Percentiles rank a stretch among this genome's conserved stretches.
These are phyloP conservation scores for Acanthacorydalis orientalis DNA, from an alignment of 2,888 invertebrate genomes.

Conservation along the genomic window DNA sequence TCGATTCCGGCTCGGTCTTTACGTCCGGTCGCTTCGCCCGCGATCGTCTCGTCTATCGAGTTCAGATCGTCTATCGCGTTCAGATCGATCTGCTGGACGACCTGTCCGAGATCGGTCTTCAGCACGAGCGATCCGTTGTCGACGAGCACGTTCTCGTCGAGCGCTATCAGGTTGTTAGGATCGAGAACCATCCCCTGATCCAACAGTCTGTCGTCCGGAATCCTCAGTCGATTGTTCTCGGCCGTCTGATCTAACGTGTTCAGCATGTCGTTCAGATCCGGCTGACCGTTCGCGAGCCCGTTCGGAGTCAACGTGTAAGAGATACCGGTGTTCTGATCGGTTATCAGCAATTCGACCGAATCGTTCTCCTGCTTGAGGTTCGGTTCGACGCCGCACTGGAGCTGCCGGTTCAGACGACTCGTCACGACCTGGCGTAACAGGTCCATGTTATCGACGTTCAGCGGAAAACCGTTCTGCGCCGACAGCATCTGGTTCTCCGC, in stretches of 20 bases:
- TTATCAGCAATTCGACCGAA: conserved; percentile 23
- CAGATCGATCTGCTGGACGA: conserved; percentile 2
- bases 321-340: conserved; percentile 23
- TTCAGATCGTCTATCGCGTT: conserved; percentile 1
- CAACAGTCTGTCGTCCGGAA: neutral
- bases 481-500: neutral
- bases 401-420: conserved; percentile 12
- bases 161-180: conserved; percentile 1
- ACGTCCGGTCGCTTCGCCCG: neutral
- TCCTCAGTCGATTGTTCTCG: neutral
- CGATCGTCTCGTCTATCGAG: neutral
- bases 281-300: neutral
- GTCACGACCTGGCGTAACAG: conserved; percentile 17
- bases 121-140: conserved; percentile 1
- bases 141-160: conserved; percentile 2
- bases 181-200: conserved; percentile 3
- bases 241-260: neutral
- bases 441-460: conserved; percentile 5
- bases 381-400: neutral
- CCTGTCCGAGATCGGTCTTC: neutral
- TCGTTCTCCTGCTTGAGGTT: conserved; percentile 2
- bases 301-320: conserved; percentile 1
- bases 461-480: conserved; percentile 1
- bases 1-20: neutral
- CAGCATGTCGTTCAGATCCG: conserved; percentile 1